These are phyloP conservation scores for Xyrichtys novacula DNA, from an alignment of 2,797 vertebrate genomes.

Conservation along the genomic window DNA sequence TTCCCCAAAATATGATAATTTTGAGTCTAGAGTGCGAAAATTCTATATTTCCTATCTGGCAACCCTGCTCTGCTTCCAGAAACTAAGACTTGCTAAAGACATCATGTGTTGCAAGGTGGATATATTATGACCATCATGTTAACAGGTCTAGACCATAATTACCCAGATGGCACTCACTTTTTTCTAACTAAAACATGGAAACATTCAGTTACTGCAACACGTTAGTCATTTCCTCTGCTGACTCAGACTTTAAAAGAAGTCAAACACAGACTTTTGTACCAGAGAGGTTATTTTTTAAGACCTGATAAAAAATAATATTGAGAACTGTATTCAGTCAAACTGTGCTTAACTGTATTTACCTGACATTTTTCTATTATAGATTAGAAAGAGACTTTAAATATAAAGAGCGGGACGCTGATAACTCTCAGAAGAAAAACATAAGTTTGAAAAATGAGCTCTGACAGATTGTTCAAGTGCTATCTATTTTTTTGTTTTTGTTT, in stretches of 20 bases:
- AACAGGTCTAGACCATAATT: too few relatives aligned
- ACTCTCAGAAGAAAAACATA: constrained; percentile 3
- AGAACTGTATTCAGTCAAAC: background rate
- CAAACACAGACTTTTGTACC: background rate
- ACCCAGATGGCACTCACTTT: too few relatives aligned
- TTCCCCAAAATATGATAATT: too few relatives aligned
- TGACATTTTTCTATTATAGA: constrained; percentile 6
- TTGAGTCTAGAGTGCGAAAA: too few relatives aligned
- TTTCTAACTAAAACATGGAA: too few relatives aligned
- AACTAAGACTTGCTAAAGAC: too few relatives aligned
- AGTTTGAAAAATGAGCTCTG: constrained; percentile 15
- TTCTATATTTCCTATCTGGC: too few relatives aligned
- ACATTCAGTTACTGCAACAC: too few relatives aligned
- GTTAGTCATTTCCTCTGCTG: background rate
- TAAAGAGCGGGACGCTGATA: constrained; percentile 10
- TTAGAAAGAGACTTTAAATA: constrained; percentile 4
- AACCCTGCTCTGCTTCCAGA: too few relatives aligned
- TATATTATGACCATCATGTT: too few relatives aligned
- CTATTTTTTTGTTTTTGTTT: too few relatives aligned
- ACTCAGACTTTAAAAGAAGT: background rate
- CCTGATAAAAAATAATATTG: background rate
- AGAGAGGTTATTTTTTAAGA: constrained; percentile 6
- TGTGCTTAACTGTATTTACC: background rate
- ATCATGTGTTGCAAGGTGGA: too few relatives aligned
- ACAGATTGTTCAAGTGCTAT: constrained; percentile 21